Evolutionary conservation across 2,797 vertebrate species (phyloP), one percentile per base, ranked within the genome.

Genomic region (Aphelocoma californica): DNA sequence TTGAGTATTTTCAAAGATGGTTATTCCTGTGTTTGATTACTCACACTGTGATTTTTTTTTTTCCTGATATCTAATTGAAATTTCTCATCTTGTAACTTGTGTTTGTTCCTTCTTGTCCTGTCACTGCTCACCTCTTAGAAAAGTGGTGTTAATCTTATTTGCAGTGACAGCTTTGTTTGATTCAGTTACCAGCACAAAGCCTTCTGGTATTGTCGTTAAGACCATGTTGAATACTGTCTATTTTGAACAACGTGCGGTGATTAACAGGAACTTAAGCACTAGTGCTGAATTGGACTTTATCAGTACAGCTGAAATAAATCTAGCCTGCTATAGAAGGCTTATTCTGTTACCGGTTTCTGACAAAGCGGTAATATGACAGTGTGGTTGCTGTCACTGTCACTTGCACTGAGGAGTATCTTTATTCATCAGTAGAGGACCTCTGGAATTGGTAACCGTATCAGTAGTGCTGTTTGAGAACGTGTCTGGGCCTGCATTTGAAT

Each of bases 251-350:
- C 84, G 23, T 17, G 29, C 58, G 62, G 75, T 69, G 65, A 67
- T 82, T 88, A 91, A 53, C 78, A 78, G 69, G 61, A 83, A 50
- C 36, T 90, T 54, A 74, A 71, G 75, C 72, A 45, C 67, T 83
- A 64, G 81, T 48, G 50, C 53, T 42, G 50, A 75, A 53, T 1
- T 85, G 71, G 53, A 50, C 54, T 86, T 85, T 44, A 86, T 88
- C 90, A 67, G 53, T 82, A n/a, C n/a, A 58, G 42, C 80, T 91
- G 82, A 95, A 93, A 72, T 73, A 78, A 85, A 81, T 65, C 29
- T 51, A 54, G 67, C 21, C 51, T 42, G 45, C 60, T 83, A 12
- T 2, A 48, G 54, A 57, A 75, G 16, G 44, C 18, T 93, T 65
- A 38, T 31, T 84, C 47, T 61, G 38, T 53, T 65, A 50, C 2